Base-by-base conservation (phyloP, 2,797 vertebrate genomes). In the Coluber constrictor region DNA sequence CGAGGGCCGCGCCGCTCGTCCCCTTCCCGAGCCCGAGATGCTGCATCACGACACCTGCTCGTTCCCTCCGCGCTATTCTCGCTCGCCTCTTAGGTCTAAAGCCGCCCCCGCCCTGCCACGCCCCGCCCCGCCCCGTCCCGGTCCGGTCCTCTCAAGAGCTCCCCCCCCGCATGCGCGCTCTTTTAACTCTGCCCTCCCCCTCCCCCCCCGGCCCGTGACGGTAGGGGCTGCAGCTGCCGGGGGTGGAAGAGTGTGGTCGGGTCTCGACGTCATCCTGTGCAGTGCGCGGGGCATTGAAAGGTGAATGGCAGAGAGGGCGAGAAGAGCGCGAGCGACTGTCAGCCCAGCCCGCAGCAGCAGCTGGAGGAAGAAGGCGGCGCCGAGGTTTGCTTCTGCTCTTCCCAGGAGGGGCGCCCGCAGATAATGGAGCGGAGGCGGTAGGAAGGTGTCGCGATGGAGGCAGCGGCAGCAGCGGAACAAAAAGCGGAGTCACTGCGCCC, bases 11-110 rank as follows among this genome's bases (percentile, higher is more conserved):
- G 12, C 15, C 37, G 59, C 61, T n/a, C 89, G 51, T 3, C 15
- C 74, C 32, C 89, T 32, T n/a, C 20, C 59, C n/a, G 92, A 83
- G 43, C 92, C 88, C 2, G 90, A 93, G 95, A 88, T 96, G 96
- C 96, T 94, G 96, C 95, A 96, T 96, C 96, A 95, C 95, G 54
- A 27, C 92, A 47, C 91, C 94, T 56, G 93, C 93, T 55, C 18
- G 0, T 57, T 9, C 13, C 87, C 4, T 86, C 15, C 32, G 15
- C 29, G 61, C 6, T 89, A 25, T 7, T 23, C 95, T 95, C 96
- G 61, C 25, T 27, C 37, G 89, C 63, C 11, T 1, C 94, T 60
- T 92, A 89, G 87, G 29, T 57, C 16, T 23, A 90, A 15, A 9
- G 18, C 43, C 10, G 23, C 43, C 61, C 79, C 60, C 55, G 5